Percentiles rank a stretch among this genome's conserved stretches.
These are phyloP conservation scores for Naja naja DNA, from an alignment of 2,113 vertebrate genomes.

Conservation along the genomic window DNA sequence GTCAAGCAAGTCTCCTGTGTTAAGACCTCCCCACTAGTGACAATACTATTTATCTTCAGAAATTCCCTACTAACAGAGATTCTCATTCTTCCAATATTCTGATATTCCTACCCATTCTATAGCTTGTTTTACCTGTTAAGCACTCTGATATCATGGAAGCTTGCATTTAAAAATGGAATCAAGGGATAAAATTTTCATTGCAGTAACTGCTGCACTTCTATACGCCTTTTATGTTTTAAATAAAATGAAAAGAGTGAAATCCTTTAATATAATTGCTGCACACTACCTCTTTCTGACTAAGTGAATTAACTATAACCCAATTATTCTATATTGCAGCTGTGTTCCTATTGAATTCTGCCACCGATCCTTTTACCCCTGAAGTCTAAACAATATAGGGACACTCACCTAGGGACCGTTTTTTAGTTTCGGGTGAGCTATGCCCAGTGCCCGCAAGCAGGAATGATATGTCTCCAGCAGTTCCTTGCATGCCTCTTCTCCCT, in stretches of 20 bases:
- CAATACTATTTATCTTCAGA: background rate
- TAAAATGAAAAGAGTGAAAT: background rate
- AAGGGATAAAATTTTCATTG: background rate
- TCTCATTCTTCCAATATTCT: background rate
- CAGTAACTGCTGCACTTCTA: no score
- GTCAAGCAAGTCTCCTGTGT: background rate
- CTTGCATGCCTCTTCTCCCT: constrained; percentile 42
- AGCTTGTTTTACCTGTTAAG: background rate
- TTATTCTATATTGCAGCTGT: background rate
- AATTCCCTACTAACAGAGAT: background rate
- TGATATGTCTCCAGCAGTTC: constrained; percentile 46
- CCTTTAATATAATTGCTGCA: background rate
- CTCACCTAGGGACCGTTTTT: background rate
- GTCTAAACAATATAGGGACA: background rate
- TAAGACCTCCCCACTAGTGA: background rate
- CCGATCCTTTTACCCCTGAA: background rate
- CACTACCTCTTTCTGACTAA: background rate
- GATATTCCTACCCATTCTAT: background rate
- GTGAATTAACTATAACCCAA: background rate
- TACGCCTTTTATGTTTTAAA: background rate
- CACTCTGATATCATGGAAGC: background rate
- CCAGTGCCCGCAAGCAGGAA: constrained; percentile 45
- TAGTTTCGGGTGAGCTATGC: constrained; percentile 16
- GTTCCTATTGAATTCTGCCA: background rate
- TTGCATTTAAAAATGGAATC: background rate